phyloP scores from a whole-genome alignment of 2,888 invertebrate genomes.

The Cryptosula pallasiana region DNA sequence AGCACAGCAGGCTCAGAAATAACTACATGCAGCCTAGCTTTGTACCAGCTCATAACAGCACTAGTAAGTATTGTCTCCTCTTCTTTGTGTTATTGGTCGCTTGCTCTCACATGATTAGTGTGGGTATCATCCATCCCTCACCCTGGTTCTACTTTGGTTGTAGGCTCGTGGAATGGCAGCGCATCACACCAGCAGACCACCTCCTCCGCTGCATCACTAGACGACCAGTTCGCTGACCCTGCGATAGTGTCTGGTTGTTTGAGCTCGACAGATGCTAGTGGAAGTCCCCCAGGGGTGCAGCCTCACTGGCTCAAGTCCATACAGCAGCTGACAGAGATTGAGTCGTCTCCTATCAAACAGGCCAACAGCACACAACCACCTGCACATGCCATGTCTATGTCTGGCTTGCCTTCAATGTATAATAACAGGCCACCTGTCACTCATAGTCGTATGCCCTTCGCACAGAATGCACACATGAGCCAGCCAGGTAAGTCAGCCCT shows the following conservation, averaged over 20 bases:
- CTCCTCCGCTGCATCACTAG: not conserved
- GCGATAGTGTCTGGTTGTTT: conserved; percentile 16
- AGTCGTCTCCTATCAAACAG: conserved; percentile 35
- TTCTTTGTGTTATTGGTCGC: too few species aligned
- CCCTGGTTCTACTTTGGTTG: too few species aligned
- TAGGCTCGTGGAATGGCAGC: conserved; percentile 4
- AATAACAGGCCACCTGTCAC: not conserved
- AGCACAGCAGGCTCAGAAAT: conserved; percentile 9
- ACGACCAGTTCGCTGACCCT: conserved; percentile 17
- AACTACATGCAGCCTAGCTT: conserved; percentile 1
- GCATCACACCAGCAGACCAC: not conserved
- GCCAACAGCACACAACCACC: not conserved
- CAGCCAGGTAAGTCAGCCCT: conserved; percentile 11
- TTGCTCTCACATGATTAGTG: too few species aligned
- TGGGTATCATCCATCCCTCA: too few species aligned
- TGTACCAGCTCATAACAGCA: not conserved
- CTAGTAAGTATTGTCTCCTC: not conserved
- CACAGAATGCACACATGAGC: conserved; percentile 1
- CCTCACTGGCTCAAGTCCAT: conserved; percentile 56
- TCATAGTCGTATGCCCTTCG: conserved; percentile 17
- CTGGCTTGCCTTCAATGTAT: not conserved
- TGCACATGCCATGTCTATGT: not conserved
- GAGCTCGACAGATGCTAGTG: conserved; percentile 18
- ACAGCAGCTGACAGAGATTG: conserved; percentile 53
- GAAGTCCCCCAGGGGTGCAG: conserved; percentile 43